These are phyloP conservation scores for Amphilophus citrinellus DNA, from an alignment of 2,113 vertebrate genomes.

Conservation along the genomic window DNA sequence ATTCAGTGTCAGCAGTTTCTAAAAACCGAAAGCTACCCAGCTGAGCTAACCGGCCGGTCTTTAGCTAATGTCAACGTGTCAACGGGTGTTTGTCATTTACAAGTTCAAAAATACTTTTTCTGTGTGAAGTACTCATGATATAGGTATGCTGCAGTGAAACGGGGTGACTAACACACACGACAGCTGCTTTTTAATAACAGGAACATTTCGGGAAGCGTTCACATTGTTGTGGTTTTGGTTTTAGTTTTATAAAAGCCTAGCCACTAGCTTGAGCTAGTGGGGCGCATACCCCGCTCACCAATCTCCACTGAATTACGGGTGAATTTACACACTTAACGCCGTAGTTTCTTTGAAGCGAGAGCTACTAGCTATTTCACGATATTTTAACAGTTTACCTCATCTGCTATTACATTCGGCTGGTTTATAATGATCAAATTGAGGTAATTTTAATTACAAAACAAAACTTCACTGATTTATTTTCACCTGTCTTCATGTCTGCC, in stretches of 20 bases:
- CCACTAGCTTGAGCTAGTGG: slow-evolving; percentile 29
- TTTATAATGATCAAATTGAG: not conserved
- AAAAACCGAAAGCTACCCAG: not conserved
- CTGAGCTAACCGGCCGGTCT: not conserved
- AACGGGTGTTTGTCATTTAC: not conserved
- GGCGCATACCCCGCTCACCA: not conserved
- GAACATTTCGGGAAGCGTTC: not conserved
- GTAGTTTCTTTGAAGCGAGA: not conserved
- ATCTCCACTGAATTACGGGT: not conserved
- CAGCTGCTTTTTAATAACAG: no score
- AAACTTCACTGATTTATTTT: not conserved
- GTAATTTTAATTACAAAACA: not conserved
- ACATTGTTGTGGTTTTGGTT: slow-evolving; percentile 20
- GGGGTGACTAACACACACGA: rapidly evolving
- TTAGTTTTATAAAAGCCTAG: slow-evolving; percentile 27
- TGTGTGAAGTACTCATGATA: no score
- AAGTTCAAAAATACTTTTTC: not conserved
- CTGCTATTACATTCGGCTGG: not conserved
- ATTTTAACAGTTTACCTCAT: not conserved
- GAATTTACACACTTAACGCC: not conserved
- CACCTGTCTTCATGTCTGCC: rapidly evolving
- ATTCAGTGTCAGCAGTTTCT: not conserved
- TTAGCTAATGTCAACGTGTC: slow-evolving; percentile 20
- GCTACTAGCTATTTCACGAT: not conserved
- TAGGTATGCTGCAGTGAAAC: rapidly evolving